A percentile compares a stretch with the other conserved stretches of the same genome.
Conservation (phyloP, 2,797 vertebrate genomes). For the Sebastes matsubarae region DNA sequence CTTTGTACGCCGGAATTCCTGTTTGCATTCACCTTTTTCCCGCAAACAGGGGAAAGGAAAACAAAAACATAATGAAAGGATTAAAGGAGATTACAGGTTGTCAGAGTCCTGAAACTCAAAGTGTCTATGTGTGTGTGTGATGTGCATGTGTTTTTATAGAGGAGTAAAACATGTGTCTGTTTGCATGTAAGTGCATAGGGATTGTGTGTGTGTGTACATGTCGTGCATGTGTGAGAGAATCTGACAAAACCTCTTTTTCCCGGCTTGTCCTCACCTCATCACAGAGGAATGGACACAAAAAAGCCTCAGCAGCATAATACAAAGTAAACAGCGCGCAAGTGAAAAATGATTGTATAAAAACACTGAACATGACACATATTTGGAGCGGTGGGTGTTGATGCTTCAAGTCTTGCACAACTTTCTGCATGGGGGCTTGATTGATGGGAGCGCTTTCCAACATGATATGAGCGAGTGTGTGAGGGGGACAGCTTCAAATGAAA, state of each 20-base stretch:
- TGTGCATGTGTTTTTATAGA: slow-evolving; percentile 32
- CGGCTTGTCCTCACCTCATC: slow-evolving; percentile 28
- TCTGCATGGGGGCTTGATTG: not conserved
- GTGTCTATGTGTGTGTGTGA: slow-evolving; percentile 18
- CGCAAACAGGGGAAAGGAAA: slow-evolving; percentile 73
- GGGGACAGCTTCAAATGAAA: not conserved
- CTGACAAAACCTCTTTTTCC: not conserved
- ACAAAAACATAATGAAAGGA: slow-evolving; percentile 81
- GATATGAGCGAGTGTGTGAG: not conserved
- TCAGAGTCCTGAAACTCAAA: slow-evolving; percentile 67
- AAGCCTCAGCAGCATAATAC: not conserved
- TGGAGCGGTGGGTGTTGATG: not conserved
- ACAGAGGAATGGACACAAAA: slow-evolving; percentile 22
- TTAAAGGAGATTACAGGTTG: slow-evolving; percentile 77
- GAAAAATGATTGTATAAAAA: slow-evolving; percentile 21
- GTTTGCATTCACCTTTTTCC: slow-evolving; percentile 80
- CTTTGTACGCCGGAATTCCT: slow-evolving; percentile 82
- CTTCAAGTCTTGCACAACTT: not conserved
- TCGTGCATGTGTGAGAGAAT: not conserved
- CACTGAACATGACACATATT: not conserved
- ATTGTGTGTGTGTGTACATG: not conserved
- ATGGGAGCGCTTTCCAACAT: not conserved
- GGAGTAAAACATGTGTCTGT: slow-evolving; percentile 24
- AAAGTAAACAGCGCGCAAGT: slow-evolving; percentile 19
- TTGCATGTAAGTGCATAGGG: not conserved